Percentiles rank a stretch among this genome's conserved stretches.
Evolutionary conservation across 2,113 vertebrate species (phyloP).

Genomic region (Rhinopomastus cyanomelas): DNA sequence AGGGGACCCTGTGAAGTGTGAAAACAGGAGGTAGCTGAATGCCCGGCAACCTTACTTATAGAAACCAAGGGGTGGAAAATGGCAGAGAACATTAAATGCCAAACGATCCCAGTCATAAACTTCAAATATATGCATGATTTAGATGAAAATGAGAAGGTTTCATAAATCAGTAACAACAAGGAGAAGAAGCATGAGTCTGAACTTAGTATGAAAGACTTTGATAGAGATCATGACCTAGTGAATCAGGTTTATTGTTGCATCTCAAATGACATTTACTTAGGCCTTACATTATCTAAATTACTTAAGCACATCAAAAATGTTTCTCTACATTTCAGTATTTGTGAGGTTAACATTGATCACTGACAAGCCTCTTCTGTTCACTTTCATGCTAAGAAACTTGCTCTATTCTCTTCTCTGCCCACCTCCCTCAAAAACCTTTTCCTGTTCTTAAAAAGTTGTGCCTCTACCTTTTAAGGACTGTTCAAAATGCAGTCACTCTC

Average conservation of each 20-base stretch:
- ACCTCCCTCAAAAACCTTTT: neutral
- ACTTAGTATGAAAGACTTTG: neutral
- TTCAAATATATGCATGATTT: neutral
- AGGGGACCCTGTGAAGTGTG: neutral
- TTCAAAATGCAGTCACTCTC: neutral
- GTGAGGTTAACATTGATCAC: neutral
- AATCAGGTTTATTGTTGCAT: neutral
- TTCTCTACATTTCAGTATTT: neutral
- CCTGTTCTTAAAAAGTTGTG: neutral
- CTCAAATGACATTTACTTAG: neutral
- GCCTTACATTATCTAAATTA: neutral
- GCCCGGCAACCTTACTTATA: neutral
- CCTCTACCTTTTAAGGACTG: neutral
- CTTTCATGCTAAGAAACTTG: neutral
- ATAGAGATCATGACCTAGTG: neutral
- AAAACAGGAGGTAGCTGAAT: neutral
- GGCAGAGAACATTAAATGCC: neutral
- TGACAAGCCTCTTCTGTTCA: neutral
- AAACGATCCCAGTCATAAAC: neutral
- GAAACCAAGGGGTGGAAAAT: neutral
- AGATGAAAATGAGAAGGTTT: neutral
- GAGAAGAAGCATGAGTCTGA: neutral
- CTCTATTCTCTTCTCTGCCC: neutral
- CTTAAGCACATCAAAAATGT: neutral
- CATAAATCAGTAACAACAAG: neutral